Evolutionary conservation across 1,140 invertebrate genomes (phyloP).

Genomic region (Planococcus citri): DNA sequence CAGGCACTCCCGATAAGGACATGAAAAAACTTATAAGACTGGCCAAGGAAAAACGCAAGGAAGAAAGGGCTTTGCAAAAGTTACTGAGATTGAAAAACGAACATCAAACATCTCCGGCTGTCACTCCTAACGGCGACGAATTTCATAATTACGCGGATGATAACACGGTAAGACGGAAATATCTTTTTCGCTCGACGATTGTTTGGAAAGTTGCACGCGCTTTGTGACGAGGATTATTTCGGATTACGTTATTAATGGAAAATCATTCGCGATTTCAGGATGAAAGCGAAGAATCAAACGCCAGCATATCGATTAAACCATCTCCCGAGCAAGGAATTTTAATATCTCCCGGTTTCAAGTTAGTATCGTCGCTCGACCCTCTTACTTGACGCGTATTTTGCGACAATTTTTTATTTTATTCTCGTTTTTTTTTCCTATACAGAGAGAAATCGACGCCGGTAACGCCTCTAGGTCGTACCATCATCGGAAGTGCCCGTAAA

Average conservation of each 20-base stretch:
- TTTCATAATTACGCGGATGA: background rate
- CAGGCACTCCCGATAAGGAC: background rate
- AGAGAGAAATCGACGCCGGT: constrained; percentile 11
- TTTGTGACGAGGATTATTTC: background rate
- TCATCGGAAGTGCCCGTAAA: constrained; percentile 11
- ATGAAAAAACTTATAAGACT: background rate
- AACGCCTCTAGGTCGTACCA: background rate
- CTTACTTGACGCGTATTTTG: background rate
- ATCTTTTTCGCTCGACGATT: no score
- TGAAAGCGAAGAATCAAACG: background rate
- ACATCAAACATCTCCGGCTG: background rate
- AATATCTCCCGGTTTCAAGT: constrained; percentile 12
- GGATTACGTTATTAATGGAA: no score
- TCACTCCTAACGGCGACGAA: background rate
- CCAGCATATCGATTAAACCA: background rate
- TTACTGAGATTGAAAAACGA: background rate
- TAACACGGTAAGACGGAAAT: background rate
- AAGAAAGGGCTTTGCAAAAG: background rate
- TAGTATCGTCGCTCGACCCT: no score
- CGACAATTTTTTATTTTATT: background rate
- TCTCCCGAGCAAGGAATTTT: constrained; percentile 11
- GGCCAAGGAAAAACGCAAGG: constrained; percentile 1
- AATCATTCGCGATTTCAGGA: background rate
- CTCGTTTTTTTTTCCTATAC: background rate
- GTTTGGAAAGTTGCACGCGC: no score